These are phyloP conservation scores for Leucopternis melanops DNA, from an alignment of 2,113 vertebrate genomes.

Conservation along the genomic window DNA sequence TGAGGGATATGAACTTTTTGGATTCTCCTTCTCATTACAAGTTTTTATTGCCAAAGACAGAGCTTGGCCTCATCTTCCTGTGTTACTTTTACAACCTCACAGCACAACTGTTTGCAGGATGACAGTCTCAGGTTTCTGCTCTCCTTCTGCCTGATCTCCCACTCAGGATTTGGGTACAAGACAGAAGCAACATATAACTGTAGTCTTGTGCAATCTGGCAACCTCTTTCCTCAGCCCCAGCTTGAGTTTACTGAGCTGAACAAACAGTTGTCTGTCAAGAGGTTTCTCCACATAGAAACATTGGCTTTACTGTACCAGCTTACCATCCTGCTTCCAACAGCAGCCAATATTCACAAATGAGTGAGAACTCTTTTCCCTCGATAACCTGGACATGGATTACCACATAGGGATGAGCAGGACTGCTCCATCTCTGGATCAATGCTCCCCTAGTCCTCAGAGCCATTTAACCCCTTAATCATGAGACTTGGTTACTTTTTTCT, in stretches of 20 bases:
- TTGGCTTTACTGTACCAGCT: not conserved
- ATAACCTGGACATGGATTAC: not conserved
- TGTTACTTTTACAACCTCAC: not conserved
- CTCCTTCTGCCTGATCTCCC: slow-evolving; percentile 3
- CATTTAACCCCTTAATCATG: not conserved
- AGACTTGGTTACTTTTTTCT: not conserved
- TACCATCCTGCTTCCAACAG: not conserved
- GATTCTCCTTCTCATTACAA: not conserved
- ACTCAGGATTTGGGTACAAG: not conserved
- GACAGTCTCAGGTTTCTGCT: not conserved
- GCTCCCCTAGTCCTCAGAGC: not conserved
- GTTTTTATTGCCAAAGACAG: not conserved
- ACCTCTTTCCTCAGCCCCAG: slow-evolving; percentile 5
- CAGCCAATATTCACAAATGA: not conserved
- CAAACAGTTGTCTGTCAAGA: slow-evolving; percentile 44
- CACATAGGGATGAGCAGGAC: not conserved
- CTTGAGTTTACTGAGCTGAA: slow-evolving; percentile 39
- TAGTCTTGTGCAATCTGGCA: slow-evolving; percentile 27
- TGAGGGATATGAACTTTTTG: not conserved
- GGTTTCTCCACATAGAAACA: slow-evolving; percentile 17
- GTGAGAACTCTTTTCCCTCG: not conserved
- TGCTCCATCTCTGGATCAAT: not conserved
- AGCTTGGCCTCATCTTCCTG: not conserved
- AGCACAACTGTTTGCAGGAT: not conserved
- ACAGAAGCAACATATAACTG: slow-evolving; percentile 6